Percentiles rank a stretch among this genome's conserved stretches.
Evolutionary conservation across 2,113 vertebrate genomes (phyloP).

Genomic region (Gila orcuttii): DNA sequence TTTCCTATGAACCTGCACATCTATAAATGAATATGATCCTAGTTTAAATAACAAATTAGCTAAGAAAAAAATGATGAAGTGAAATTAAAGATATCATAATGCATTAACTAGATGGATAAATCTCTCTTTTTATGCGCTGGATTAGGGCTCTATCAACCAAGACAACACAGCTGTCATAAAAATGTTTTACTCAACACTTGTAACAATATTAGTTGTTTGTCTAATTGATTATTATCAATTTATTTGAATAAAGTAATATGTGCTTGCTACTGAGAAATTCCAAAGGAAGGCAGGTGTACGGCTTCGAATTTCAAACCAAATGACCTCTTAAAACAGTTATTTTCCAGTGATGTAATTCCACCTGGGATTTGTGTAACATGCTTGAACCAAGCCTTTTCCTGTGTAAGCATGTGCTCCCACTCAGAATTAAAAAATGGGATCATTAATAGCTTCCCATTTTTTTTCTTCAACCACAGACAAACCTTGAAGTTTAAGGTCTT

Average conservation of each 20-base stretch:
- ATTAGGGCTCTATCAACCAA: not conserved
- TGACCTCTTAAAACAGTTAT: conserved; percentile 42
- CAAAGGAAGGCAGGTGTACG: conserved; percentile 38
- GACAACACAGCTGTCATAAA: not conserved
- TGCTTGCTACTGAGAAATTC: not conserved
- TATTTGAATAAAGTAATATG: not conserved
- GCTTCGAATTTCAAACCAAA: conserved; percentile 28
- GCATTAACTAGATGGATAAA: not conserved
- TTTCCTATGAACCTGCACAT: not conserved
- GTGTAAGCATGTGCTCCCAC: conserved; percentile 65
- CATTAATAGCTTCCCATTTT: conserved; percentile 72
- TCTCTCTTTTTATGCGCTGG: not conserved
- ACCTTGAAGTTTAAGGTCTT: not conserved
- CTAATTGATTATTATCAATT: not conserved
- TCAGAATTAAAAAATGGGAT: conserved; percentile 67
- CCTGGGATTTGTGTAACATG: conserved; percentile 38
- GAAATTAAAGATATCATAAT: no score
- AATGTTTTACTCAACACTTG: not conserved
- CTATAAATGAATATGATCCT: not conserved
- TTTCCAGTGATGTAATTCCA: conserved; percentile 52
- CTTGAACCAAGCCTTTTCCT: conserved; percentile 51
- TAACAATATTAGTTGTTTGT: not conserved
- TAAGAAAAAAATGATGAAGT: no score
- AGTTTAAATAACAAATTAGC: no score
- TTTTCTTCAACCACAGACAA: conserved; percentile 2